These are phyloP conservation scores for Tenthredo notha DNA, from an alignment of 2,888 invertebrate genomes.

Conservation along the genomic window DNA sequence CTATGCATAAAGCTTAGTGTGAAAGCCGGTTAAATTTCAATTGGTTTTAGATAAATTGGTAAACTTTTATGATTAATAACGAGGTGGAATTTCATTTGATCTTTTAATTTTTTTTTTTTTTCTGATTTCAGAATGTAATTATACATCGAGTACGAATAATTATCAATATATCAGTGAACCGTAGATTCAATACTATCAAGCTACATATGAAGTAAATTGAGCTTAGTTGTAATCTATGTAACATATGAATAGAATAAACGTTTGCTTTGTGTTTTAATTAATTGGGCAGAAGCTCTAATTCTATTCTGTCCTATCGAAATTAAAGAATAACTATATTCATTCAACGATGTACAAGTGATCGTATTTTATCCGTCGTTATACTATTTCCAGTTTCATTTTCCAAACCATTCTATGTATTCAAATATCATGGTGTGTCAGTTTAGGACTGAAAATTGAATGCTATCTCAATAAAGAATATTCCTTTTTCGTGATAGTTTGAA, in stretches of 20 bases:
- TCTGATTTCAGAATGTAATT: neutral
- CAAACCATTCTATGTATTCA: neutral
- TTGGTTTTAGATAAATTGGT: neutral
- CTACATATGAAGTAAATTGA: neutral
- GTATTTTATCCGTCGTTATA: neutral
- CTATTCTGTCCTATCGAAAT: neutral
- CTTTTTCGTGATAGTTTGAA: neutral
- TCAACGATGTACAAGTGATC: neutral
- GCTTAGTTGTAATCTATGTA: neutral
- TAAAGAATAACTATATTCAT: neutral
- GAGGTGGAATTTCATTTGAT: neutral
- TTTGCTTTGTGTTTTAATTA: too few relatives aligned
- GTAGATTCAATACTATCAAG: neutral
- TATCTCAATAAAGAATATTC: neutral
- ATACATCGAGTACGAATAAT: neutral
- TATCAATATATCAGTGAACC: neutral
- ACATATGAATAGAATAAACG: neutral
- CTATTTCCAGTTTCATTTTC: neutral
- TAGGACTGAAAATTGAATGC: neutral
- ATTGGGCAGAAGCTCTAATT: neutral
- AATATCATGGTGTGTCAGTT: neutral
- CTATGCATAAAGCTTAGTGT: neutral
- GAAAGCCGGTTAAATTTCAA: neutral
- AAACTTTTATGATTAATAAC: neutral
- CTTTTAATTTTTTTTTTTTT: neutral